These are phyloP conservation scores for Amphiura filiformis DNA, from an alignment of 35 echinoderm and acorn worm genomes.

Conservation along the genomic window DNA sequence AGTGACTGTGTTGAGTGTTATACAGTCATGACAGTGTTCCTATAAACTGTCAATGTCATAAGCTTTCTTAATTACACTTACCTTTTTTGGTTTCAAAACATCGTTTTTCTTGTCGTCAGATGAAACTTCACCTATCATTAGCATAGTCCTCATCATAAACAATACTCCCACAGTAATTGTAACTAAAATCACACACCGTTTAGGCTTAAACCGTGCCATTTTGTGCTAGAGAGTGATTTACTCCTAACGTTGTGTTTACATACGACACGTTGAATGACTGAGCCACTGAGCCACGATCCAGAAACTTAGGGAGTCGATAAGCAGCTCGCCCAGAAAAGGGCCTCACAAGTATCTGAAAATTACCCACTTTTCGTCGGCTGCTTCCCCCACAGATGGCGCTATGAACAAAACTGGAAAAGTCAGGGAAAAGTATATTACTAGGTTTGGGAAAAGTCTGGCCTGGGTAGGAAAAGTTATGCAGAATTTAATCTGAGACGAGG, in stretches of 20 bases:
- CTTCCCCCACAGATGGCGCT: too few species aligned
- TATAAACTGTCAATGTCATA: not conserved
- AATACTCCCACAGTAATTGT: conserved; percentile 39
- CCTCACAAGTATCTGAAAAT: too few species aligned
- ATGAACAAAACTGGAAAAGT: too few species aligned
- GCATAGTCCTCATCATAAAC: conserved; percentile 48
- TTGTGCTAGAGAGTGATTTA: not conserved
- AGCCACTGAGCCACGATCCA: not conserved
- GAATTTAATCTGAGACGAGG: too few species aligned
- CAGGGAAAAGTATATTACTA: too few species aligned
- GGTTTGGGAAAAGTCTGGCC: too few species aligned
- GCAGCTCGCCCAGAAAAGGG: too few species aligned
- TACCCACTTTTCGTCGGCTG: too few species aligned
- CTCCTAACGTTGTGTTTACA: not conserved
- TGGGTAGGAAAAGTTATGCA: too few species aligned
- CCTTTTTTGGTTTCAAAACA: not conserved
- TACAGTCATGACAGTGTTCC: not conserved
- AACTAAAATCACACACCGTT: conserved; percentile 37
- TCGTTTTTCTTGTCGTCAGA: not conserved
- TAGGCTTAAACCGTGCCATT: conserved; percentile 44
- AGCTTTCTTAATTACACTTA: too few species aligned
- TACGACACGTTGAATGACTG: not conserved
- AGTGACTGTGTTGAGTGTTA: not conserved
- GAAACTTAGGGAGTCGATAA: not conserved
- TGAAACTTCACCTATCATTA: conserved; percentile 47